Base-by-base conservation (phyloP, 2,797 vertebrate genomes). In the Notamacropus eugenii region DNA sequence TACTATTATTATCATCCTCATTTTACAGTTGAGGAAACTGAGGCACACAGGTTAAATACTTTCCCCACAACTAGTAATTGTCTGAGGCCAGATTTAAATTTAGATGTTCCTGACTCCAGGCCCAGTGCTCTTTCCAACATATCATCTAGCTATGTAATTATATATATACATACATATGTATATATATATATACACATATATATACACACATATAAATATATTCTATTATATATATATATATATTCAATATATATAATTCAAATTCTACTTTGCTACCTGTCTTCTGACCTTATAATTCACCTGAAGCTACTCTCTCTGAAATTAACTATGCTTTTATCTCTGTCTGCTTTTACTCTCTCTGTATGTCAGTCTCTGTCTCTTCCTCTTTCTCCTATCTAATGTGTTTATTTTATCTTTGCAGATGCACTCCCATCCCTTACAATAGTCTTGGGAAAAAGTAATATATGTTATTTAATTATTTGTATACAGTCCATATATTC, bases 351-450 rank as follows among this genome's bases (percentile, higher is more conserved):
- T 28, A 14, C 3, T 62, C 59, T 34, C 31, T 62, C 3, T 62
- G 8, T 59, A 28, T 59, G 59, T 34, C 59, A 12, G 29, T 14
- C 59, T 62, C 11, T 62, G 31, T 67, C 62, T 67, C 62, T 67
- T n/a, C 62, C 13, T 67, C 31, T 34, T 62, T 67, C 14, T 34
- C 4, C n/a, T 5, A 29, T 31, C 6, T 55, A 90, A 59, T 52
- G 28, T 54, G 22, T 50, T 55, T 92, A n/a, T 58, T 50, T 5
- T 96, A n/a, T 59, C 58, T 31, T 92, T 94, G 92, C 90, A 96
- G 96, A 93, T 59, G 58, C 11, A 31, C 0, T 4, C 8, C 6
- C 57, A 1, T 14, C 94, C 96, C 92, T 54, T 92, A 93, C 1
- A 91, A 34, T 29, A 34, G 59, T 62, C 29, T 62, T 62, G 34